Evolutionary conservation across 53 echinoderm and acorn worm species (phyloP).

Genomic region (Crossaster papposus): DNA sequence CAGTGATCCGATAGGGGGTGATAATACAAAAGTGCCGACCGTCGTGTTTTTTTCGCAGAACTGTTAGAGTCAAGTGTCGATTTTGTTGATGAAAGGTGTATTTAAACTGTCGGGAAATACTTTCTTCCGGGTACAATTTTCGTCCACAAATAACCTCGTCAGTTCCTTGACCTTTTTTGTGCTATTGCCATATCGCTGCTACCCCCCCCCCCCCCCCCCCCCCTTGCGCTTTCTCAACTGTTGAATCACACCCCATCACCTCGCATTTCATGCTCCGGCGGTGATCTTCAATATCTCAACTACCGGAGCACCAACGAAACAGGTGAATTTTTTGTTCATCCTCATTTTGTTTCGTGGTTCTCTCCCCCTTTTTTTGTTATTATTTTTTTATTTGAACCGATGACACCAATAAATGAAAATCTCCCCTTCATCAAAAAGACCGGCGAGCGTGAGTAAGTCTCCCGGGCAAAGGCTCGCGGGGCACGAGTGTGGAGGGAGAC

Average conservation of each 20-base stretch:
- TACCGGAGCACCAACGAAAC: conserved; percentile 3
- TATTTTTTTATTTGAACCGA: neutral
- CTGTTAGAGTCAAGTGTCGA: neutral
- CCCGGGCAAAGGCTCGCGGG: conserved; percentile 10
- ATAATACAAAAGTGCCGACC: no score
- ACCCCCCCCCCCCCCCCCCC: neutral
- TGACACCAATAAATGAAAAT: conserved; percentile 25
- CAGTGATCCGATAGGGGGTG: neutral
- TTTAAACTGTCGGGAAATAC: no score
- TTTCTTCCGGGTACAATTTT: neutral
- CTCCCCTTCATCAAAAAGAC: neutral
- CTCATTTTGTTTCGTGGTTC: neutral
- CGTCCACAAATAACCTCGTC: conserved; percentile 28
- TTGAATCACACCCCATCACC: conserved; percentile 43
- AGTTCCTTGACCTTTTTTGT: conserved; percentile 7
- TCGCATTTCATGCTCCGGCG: conserved; percentile 32
- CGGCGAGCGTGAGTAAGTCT: conserved; percentile 35
- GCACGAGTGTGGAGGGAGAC: neutral
- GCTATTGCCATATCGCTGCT: neutral
- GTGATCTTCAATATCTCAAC: conserved; percentile 17
- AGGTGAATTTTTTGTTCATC: neutral
- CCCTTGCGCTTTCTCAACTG: neutral
- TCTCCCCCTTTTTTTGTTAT: neutral
- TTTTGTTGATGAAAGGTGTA: neutral
- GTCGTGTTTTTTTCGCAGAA: no score